Conservation (phyloP, 2,797 vertebrate genomes). For the Pipistrellus nathusii region DNA sequence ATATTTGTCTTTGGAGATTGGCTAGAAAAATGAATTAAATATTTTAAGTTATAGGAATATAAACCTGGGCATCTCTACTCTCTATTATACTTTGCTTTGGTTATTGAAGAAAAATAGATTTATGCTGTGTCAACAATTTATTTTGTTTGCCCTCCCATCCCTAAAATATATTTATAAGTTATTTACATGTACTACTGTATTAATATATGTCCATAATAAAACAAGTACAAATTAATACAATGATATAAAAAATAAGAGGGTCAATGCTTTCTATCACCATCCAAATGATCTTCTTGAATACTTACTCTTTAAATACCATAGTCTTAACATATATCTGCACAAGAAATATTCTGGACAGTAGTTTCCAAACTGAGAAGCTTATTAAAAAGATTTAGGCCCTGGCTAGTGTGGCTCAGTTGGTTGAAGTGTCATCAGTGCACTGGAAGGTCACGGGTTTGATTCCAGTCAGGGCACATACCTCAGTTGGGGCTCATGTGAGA, state of each 20-base stretch:
- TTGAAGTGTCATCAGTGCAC: background rate
- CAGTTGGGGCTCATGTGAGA: background rate
- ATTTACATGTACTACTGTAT: background rate
- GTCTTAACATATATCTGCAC: background rate
- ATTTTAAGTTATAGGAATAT: slow-evolving; percentile 44
- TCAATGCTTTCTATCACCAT: slow-evolving; percentile 6
- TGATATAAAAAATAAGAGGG: background rate
- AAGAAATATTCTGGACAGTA: background rate
- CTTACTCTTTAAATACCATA: background rate
- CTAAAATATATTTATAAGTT: slow-evolving; percentile 40
- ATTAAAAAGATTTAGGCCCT: background rate
- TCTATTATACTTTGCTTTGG: slow-evolving; percentile 56
- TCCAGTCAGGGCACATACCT: background rate
- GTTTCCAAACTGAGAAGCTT: slow-evolving; percentile 2
- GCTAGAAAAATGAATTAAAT: slow-evolving; percentile 44
- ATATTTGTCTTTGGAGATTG: background rate
- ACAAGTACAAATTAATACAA: slow-evolving; percentile 42
- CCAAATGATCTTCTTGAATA: slow-evolving; percentile 29
- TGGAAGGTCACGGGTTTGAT: background rate
- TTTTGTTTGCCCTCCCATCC: background rate
- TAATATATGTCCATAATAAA: background rate
- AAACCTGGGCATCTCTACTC: background rate
- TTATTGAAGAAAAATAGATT: slow-evolving; percentile 4
- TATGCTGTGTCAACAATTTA: background rate
- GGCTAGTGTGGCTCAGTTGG: background rate